Conservation (phyloP, 2,113 vertebrate genomes). For the Leptocoma aspasia region DNA sequence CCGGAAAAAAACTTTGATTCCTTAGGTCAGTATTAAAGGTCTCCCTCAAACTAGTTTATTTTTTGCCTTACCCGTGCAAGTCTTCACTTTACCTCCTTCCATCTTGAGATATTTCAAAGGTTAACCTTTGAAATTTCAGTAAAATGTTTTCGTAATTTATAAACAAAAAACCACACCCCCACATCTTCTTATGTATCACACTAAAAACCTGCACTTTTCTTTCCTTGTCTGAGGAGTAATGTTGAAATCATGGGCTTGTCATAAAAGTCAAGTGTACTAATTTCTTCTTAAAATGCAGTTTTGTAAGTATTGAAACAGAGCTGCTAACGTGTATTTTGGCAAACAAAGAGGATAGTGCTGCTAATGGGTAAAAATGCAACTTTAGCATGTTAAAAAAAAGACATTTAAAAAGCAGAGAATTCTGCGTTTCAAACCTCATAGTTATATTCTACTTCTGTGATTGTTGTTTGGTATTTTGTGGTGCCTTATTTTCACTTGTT, state of each 20-base stretch:
- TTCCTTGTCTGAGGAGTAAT: background rate
- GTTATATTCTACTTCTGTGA: background rate
- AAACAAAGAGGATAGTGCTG: background rate
- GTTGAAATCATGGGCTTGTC: background rate
- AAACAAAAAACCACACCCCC: accelerated
- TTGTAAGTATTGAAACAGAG: background rate
- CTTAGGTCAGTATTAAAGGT: constrained; percentile 76
- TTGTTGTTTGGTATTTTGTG: background rate
- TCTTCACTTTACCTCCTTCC: background rate
- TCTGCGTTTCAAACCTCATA: background rate
- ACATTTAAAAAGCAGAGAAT: background rate
- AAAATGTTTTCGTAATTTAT: background rate
- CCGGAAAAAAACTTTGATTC: constrained; percentile 90
- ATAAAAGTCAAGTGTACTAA: background rate
- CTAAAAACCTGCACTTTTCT: background rate
- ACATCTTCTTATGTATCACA: background rate
- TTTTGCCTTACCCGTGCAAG: background rate
- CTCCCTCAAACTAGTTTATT: background rate
- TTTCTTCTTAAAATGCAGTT: background rate
- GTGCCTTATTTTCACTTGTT: background rate
- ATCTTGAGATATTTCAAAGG: background rate
- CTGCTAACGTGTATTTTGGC: background rate
- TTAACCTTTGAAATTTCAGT: background rate
- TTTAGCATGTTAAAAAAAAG: background rate
- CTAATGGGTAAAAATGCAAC: background rate